Conservation (phyloP, 2,888 invertebrate species). For the Gymnoscelis rufifasciata region DNA sequence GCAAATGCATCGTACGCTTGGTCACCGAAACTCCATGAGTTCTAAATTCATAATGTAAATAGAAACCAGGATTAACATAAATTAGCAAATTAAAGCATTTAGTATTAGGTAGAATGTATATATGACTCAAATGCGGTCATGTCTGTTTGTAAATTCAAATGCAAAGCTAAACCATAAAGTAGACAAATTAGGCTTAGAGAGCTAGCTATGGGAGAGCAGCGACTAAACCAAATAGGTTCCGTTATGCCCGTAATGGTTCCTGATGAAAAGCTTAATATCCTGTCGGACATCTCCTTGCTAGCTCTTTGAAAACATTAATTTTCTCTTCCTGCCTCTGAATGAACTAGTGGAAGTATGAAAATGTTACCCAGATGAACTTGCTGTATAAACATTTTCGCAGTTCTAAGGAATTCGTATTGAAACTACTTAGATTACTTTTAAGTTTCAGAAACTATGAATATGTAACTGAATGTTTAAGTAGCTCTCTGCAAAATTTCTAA, state of each 20-base stretch:
- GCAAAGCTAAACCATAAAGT: slow-evolving; percentile 32
- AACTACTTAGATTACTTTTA: background rate
- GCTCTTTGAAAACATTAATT: slow-evolving; percentile 62
- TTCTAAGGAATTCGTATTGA: slow-evolving; percentile 24
- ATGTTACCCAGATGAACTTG: slow-evolving; percentile 22
- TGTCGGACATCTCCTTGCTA: slow-evolving; percentile 41
- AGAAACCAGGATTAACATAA: slow-evolving; percentile 14
- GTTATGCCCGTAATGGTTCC: slow-evolving; percentile 43
- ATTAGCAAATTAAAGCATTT: slow-evolving; percentile 17
- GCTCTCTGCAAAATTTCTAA: background rate
- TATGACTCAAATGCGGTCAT: slow-evolving; percentile 7
- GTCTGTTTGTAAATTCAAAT: slow-evolving; percentile 23
- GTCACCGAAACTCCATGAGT: slow-evolving; percentile 1
- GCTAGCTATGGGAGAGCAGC: slow-evolving; percentile 31
- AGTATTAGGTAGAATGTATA: slow-evolving; percentile 7
- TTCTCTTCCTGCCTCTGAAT: slow-evolving; percentile 50
- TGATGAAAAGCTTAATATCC: slow-evolving; percentile 65
- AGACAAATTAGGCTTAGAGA: slow-evolving; percentile 35
- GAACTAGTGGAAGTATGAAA: slow-evolving; percentile 44
- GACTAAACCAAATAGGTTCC: slow-evolving; percentile 31
- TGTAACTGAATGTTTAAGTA: background rate
- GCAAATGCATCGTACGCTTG: background rate
- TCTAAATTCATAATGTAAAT: slow-evolving; percentile 12
- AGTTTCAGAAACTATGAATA: background rate
- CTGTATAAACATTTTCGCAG: slow-evolving; percentile 14